phyloP scores from a whole-genome alignment of 2,797 vertebrate species.

The Aotus griseimembra region DNA sequence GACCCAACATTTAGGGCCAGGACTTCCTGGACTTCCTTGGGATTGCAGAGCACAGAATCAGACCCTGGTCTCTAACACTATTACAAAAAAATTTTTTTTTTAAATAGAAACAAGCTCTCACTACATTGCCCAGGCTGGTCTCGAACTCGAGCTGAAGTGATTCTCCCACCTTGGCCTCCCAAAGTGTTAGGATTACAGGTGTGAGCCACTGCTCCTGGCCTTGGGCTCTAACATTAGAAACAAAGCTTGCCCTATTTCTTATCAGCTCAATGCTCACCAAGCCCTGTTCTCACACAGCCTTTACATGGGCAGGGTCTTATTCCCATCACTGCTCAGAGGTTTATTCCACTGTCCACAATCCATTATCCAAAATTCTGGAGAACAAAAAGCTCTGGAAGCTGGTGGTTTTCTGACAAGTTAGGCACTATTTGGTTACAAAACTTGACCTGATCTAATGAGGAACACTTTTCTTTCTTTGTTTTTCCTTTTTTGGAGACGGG shows the following conservation, averaged over 20 bases:
- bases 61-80: neutral
- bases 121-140: neutral
- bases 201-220: neutral
- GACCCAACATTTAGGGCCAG: neutral
- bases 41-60: slow-evolving; percentile 5
- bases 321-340: neutral
- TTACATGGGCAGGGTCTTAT: neutral
- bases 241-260: neutral
- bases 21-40: neutral
- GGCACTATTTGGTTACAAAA: slow-evolving; percentile 43
- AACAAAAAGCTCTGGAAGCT: neutral
- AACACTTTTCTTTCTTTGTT: neutral
- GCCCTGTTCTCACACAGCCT: neutral
- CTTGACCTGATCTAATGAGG: neutral
- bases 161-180: neutral
- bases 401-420: neutral
- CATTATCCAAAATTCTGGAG: neutral
- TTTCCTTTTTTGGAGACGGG: too few relatives aligned
- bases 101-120: neutral
- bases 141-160: neutral
- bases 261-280: neutral
- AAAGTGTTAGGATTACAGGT: neutral
- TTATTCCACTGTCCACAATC: neutral
- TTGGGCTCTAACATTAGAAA: neutral
- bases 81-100: neutral